Conservation (phyloP, 2,113 vertebrate genomes). For the Balaenoptera acutorostrata region DNA sequence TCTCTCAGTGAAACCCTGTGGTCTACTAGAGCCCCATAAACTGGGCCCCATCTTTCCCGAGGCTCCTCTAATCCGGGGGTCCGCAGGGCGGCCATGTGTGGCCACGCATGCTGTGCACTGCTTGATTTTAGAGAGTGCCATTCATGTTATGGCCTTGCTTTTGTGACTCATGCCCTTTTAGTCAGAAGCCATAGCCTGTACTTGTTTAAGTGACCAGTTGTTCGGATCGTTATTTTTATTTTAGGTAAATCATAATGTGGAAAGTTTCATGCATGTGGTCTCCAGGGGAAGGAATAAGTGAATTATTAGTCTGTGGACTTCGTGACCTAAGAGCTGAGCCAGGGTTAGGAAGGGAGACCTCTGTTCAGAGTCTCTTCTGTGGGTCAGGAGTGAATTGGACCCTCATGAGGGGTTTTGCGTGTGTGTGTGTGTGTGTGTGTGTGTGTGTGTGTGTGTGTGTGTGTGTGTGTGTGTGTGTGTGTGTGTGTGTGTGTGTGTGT, state of each 20-base stretch:
- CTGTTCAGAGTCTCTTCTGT: neutral
- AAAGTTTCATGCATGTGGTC: neutral
- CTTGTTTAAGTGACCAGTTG: neutral
- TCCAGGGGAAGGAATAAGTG: neutral
- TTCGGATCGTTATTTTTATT: neutral
- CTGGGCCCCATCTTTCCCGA: neutral
- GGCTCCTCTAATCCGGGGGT: neutral
- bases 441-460: accelerated
- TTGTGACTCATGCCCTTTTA: neutral
- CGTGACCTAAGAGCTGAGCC: neutral
- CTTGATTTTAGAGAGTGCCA: neutral
- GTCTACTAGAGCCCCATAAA: neutral
- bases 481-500: neutral
- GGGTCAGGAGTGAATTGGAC: neutral
- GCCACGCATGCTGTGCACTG: accelerated
- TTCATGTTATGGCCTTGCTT: neutral
- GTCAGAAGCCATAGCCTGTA: neutral
- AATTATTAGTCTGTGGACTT: neutral
- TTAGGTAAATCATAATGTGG: neutral
- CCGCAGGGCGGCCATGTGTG: neutral
- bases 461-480: too few species aligned
- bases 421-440: neutral
- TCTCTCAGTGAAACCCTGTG: neutral
- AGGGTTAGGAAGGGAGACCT: neutral
- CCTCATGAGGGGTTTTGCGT: neutral